Percentiles rank a stretch among this genome's conserved stretches.
Conservation (phyloP, 2,888 invertebrate species). For the Drosophila histrio region DNA sequence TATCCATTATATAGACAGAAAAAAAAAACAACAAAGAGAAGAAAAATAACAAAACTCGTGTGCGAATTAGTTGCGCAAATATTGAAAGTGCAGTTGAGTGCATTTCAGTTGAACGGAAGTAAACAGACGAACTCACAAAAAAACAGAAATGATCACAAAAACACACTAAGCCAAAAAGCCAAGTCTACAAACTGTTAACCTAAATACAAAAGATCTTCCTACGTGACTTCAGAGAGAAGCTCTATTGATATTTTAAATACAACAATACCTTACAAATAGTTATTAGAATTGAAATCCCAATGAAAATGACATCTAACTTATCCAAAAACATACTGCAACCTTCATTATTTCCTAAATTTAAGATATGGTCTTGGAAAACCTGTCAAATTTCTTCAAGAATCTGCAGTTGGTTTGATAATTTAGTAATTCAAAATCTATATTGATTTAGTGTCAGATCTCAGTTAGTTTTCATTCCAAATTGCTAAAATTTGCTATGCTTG, state of each 20-base stretch:
- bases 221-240: too few species aligned
- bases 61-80: slow-evolving; percentile 71
- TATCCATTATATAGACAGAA: slow-evolving; percentile 40
- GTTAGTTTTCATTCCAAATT: neutral
- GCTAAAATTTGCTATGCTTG: neutral
- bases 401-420: too few species aligned
- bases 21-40: slow-evolving; percentile 24
- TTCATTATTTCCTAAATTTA: too few species aligned
- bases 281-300: too few species aligned
- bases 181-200: neutral
- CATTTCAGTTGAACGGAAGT: slow-evolving; percentile 56
- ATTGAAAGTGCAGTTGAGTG: slow-evolving; percentile 62
- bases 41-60: slow-evolving; percentile 22
- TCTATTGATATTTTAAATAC: too few species aligned
- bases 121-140: slow-evolving; percentile 17
- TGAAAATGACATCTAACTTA: too few species aligned
- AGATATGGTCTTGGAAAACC: too few species aligned
- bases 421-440: too few species aligned
- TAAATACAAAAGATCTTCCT: neutral
- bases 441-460: neutral
- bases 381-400: too few species aligned
- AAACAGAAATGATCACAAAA: neutral
- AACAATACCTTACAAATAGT: too few species aligned
- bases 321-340: too few species aligned
- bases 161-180: neutral